Evolutionary conservation across 2,113 vertebrate species (phyloP), one percentile per base, ranked within the genome.

Genomic region (Oreochromis aureus): DNA sequence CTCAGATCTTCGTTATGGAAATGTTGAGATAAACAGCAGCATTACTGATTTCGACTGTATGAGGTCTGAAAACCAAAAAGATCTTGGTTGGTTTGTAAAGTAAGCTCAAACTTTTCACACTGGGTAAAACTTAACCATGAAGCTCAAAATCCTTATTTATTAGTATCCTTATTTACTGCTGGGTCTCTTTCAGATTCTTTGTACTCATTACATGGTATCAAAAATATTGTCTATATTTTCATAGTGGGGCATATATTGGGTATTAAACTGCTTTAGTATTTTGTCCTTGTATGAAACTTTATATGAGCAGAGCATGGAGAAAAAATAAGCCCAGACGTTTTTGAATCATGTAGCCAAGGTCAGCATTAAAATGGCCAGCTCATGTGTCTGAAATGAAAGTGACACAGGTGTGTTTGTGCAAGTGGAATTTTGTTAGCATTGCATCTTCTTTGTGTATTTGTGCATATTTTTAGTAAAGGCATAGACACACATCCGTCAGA

Each of bases 401-500:
- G 76, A 73, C 59, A 86, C 80, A 93, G 86, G 71, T 90, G 27
- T 83, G 16, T 88, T 82, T 80, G 44, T 85, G 81, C 56, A 71
- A 79, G 41, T 51, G 41, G 32, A 46, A 81, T 61, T 86, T 56
- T 48, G 48, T 59, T 56, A 56, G 46, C 87, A 82, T n/a, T 78
- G 18, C 78, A 24, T 85, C 32, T 81, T 24, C 22, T 86, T 24
- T 19, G 18, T 86, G 2, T 53, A 30, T 78, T 19, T 85, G 7
- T 61, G 53, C 85, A 66, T 54, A 22, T 32, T 78, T 78, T 34
- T 53, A 53, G 46, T 15, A 48, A 90, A 76, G 51, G 16, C 46
- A 36, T 59, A 78, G 10, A 81, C 58, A 76, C 53, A 80, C 39
- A 81, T 83, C 41, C 19, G 5, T 53, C 6, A 36, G 61, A 76